Conservation (phyloP, 2,113 vertebrate genomes). For the Bujurquina vittata region DNA sequence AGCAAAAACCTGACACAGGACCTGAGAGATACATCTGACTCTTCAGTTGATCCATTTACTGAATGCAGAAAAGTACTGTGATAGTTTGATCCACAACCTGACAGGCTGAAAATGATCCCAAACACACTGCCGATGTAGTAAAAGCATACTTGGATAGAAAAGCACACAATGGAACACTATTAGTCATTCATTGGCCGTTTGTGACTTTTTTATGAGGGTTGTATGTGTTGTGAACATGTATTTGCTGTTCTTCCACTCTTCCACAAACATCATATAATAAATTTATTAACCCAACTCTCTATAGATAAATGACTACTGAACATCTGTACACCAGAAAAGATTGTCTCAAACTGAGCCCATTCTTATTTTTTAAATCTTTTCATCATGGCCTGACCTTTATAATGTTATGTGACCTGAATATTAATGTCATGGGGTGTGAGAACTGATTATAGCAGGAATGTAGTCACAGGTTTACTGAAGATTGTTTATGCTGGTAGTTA, state of each 20-base stretch:
- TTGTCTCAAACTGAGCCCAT: background rate
- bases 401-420: background rate
- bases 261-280: background rate
- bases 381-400: background rate
- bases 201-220: background rate
- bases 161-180: no score
- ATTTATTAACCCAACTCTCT: background rate
- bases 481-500: background rate
- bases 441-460: slow-evolving; percentile 30
- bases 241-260: background rate
- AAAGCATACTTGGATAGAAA: no score
- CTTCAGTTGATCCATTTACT: background rate
- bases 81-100: no score
- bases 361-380: slow-evolving; percentile 14
- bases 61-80: no score
- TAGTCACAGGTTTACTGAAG: slow-evolving; percentile 46
- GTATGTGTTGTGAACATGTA: no score
- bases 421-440: background rate
- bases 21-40: background rate
- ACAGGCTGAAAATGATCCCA: no score
- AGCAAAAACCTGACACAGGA: background rate
- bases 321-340: background rate
- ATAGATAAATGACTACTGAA: background rate
- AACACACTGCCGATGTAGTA: no score
- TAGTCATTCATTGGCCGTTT: no score